Evolutionary conservation across 2,113 vertebrate species (phyloP).

Genomic region (Microtus richardsoni): DNA sequence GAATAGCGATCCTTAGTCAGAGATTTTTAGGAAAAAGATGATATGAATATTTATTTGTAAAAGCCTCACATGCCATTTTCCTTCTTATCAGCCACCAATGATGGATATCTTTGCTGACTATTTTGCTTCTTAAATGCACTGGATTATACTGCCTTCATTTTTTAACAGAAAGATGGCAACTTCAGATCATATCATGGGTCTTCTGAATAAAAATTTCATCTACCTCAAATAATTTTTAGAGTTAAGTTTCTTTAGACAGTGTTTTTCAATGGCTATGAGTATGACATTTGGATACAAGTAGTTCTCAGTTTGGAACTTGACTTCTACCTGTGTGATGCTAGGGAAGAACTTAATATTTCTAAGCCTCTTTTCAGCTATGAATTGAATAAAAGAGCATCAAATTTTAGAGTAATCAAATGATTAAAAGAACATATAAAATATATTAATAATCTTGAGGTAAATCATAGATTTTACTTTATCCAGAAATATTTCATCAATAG

Average conservation of each 20-base stretch:
- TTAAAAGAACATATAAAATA: background rate
- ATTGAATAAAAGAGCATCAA: background rate
- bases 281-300: slow-evolving; percentile 23
- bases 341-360: slow-evolving; percentile 1
- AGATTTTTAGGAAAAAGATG: slow-evolving; percentile 41
- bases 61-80: background rate
- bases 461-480: background rate
- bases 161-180: background rate
- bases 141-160: background rate
- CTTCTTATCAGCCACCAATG: background rate
- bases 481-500: slow-evolving; percentile 27
- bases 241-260: background rate
- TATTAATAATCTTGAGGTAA: background rate
- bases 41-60: background rate
- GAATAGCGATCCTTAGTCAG: background rate
- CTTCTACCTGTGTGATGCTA: background rate
- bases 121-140: slow-evolving; percentile 55
- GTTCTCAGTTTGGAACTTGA: slow-evolving; percentile 5
- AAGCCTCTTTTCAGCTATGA: background rate
- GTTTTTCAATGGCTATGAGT: background rate
- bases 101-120: slow-evolving; percentile 36
- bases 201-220: slow-evolving; percentile 15
- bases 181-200: background rate
- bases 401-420: slow-evolving; percentile 37
- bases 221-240: background rate